These are phyloP conservation scores for Lithosia quadra DNA, from an alignment of 2,888 invertebrate species.

Conservation along the genomic window DNA sequence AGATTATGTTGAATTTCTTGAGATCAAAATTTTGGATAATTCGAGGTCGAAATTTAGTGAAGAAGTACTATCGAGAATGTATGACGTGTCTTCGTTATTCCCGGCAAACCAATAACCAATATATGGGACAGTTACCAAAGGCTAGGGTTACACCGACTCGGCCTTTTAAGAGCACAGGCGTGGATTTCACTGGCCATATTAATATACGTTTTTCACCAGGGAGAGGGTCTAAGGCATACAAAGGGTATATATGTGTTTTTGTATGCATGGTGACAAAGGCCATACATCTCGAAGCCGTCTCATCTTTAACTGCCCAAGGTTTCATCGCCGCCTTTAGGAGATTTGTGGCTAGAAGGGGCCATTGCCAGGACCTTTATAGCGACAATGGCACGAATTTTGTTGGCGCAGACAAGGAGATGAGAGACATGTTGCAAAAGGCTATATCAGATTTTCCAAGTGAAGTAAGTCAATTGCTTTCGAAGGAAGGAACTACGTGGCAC, in stretches of 20 bases:
- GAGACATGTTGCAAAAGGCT: not conserved
- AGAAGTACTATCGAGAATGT: not conserved
- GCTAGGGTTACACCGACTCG: not conserved
- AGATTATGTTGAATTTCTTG: not conserved
- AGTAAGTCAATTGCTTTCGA: not conserved
- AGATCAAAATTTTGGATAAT: not conserved
- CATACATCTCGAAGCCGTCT: not conserved
- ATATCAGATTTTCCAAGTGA: not conserved
- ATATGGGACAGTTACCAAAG: slow-evolving; percentile 6
- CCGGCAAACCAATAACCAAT: not conserved
- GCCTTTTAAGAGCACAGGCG: not conserved
- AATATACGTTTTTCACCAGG: not conserved
- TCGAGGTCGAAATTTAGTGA: not conserved
- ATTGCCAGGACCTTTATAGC: slow-evolving; percentile 15
- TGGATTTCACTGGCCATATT: slow-evolving; percentile 1
- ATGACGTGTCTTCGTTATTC: not conserved
- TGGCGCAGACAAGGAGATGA: slow-evolving; percentile 8
- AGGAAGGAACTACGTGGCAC: too few species aligned
- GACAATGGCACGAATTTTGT: slow-evolving; percentile 29
- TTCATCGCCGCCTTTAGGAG: slow-evolving; percentile 20
- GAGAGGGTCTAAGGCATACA: slow-evolving; percentile 6
- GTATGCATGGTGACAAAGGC: not conserved
- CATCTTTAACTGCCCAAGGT: not conserved
- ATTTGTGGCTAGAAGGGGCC: slow-evolving; percentile 22
- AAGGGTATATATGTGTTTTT: not conserved